phyloP scores from a whole-genome alignment of 2,888 invertebrate species.

The Cremastinae sp. region DNA sequence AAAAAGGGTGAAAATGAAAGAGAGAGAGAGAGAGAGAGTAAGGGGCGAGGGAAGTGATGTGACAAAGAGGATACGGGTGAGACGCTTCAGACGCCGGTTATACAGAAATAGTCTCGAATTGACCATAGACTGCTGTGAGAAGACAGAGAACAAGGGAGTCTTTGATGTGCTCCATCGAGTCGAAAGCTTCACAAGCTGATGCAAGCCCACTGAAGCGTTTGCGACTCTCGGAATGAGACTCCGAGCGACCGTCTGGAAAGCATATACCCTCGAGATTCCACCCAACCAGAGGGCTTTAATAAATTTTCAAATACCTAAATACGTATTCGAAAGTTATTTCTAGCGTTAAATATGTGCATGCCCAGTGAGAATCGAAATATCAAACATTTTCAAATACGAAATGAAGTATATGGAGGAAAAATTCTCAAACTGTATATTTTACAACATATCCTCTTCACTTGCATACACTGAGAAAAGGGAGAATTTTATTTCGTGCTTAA shows the following conservation, averaged over 20 bases:
- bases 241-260: background rate
- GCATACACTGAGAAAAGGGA: too few species aligned
- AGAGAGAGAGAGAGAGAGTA: constrained; percentile 6
- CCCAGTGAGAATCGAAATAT: too few species aligned
- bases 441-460: too few species aligned
- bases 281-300: too few species aligned
- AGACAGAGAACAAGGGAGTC: constrained; percentile 41
- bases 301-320: too few species aligned
- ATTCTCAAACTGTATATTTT: background rate
- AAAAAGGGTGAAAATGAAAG: background rate
- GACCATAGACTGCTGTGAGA: constrained; percentile 43
- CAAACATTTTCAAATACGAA: too few species aligned
- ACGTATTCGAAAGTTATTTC: too few species aligned
- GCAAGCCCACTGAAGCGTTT: constrained; percentile 63
- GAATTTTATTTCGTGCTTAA: constrained; percentile 9
- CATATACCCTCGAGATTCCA: background rate
- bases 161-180: constrained; percentile 71
- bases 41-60: constrained; percentile 15
- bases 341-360: too few species aligned
- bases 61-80: too few species aligned
- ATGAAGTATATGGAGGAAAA: too few species aligned
- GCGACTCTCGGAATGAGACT: constrained; percentile 38
- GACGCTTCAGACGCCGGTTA: constrained; percentile 29
- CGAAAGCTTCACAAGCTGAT: constrained; percentile 64
- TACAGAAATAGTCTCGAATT: constrained; percentile 65